phyloP scores from a whole-genome alignment of 2,113 vertebrate genomes.

The Probosciger aterrimus region DNA sequence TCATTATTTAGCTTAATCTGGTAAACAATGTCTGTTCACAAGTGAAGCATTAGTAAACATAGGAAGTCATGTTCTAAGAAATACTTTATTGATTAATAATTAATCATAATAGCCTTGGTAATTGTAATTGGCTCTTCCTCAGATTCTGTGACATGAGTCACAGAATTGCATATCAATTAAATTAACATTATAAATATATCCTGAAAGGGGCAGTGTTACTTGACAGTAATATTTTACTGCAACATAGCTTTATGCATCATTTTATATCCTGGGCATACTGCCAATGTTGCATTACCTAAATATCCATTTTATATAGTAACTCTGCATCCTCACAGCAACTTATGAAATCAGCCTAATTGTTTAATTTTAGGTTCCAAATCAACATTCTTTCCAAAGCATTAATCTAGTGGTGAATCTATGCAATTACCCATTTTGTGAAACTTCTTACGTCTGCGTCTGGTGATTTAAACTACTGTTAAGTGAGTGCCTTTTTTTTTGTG shows the following conservation, averaged over 20 bases:
- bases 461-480: neutral
- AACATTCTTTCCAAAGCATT: conserved; percentile 43
- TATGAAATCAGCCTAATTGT: conserved; percentile 53
- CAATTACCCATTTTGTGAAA: conserved; percentile 45
- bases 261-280: conserved; percentile 12
- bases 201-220: conserved; percentile 13
- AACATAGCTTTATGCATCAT: neutral
- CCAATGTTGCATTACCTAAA: conserved; percentile 55
- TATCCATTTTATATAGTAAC: conserved; percentile 29
- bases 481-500: neutral
- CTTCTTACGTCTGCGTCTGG: neutral
- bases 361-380: conserved; percentile 58
- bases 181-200: neutral
- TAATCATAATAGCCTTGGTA: neutral
- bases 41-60: neutral
- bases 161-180: neutral
- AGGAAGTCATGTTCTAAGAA: neutral
- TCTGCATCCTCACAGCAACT: conserved; percentile 40
- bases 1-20: neutral
- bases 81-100: neutral
- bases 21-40: neutral
- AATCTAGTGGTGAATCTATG: conserved; percentile 26
- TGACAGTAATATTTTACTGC: conserved; percentile 36
- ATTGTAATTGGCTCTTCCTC: neutral
- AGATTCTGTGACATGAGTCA: neutral